Conservation (phyloP, 2,888 invertebrate species). For the Dexiosoma caninum region DNA sequence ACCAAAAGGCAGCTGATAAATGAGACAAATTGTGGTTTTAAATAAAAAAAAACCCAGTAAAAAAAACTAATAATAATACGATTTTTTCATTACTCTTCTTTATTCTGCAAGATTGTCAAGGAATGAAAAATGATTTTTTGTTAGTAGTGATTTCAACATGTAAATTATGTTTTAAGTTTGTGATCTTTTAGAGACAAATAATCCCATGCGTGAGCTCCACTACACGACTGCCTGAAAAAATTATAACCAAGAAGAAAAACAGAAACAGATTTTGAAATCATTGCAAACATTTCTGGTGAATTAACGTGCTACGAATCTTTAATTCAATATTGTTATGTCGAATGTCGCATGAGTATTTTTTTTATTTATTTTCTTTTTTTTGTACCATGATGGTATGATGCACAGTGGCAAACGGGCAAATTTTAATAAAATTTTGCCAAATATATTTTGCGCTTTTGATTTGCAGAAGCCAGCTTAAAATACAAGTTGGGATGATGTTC, state of each 20-base stretch:
- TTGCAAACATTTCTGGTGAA: constrained; percentile 62
- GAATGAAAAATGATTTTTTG: neutral
- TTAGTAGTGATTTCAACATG: constrained; percentile 49
- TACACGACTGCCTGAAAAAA: neutral
- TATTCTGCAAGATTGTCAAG: constrained; percentile 4
- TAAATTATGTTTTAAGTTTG: constrained; percentile 55
- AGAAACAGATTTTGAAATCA: constrained; percentile 52
- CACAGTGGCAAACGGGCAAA: constrained; percentile 24
- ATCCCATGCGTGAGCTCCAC: constrained; percentile 48
- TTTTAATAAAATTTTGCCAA: neutral
- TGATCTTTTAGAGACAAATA: constrained; percentile 45
- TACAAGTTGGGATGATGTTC: no score
- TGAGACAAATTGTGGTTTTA: constrained; percentile 63
- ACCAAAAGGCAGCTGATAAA: constrained; percentile 61
- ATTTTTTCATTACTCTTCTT: neutral
- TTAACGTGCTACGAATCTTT: constrained; percentile 61
- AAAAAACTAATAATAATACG: no score
- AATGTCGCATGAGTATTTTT: constrained; percentile 31
- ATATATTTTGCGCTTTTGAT: no score
- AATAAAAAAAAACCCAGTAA: constrained; percentile 27
- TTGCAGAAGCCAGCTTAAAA: no score
- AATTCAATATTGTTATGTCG: constrained; percentile 49
- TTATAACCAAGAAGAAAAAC: neutral
- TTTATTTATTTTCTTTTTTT: no score
- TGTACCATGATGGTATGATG: constrained; percentile 36